A percentile compares a stretch with the other conserved stretches of the same genome.
These are phyloP conservation scores for Nomada ruficornis DNA, from an alignment of 2,888 invertebrate genomes.

Conservation along the genomic window DNA sequence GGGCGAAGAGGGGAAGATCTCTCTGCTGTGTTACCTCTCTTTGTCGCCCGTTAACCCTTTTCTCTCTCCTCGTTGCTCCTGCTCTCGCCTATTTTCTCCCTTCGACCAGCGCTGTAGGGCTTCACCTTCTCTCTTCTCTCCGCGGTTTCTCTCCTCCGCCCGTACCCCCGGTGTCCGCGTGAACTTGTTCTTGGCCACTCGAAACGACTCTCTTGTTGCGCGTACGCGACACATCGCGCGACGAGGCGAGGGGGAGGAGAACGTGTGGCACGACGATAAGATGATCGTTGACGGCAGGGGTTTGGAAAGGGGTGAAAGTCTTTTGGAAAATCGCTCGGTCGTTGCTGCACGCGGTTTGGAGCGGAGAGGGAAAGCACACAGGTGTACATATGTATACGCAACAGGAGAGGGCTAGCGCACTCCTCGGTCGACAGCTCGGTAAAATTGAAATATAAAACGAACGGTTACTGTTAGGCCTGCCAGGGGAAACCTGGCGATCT, in stretches of 20 bases:
- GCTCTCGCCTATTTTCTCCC: slow-evolving; percentile 48
- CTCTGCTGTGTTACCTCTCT: slow-evolving; percentile 34
- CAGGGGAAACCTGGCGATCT: slow-evolving; percentile 51
- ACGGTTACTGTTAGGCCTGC: slow-evolving; percentile 63
- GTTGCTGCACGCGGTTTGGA: slow-evolving; percentile 21
- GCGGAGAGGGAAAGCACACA: slow-evolving; percentile 62
- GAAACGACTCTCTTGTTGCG: slow-evolving; percentile 35
- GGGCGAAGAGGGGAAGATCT: slow-evolving; percentile 62
- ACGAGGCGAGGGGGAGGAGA: slow-evolving; percentile 15
- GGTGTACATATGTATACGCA: slow-evolving; percentile 46
- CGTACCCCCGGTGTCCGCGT: slow-evolving; percentile 49
- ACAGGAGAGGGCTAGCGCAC: slow-evolving; percentile 9
- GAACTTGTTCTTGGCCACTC: slow-evolving; percentile 68
- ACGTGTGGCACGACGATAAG: slow-evolving; percentile 10
- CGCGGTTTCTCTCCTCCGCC: slow-evolving; percentile 25
- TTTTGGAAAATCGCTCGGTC: slow-evolving; percentile 66
- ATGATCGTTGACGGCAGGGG: slow-evolving; percentile 4
- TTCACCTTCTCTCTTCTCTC: slow-evolving; percentile 35
- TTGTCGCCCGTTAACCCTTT: slow-evolving; percentile 38
- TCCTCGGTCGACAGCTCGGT: slow-evolving; percentile 30
- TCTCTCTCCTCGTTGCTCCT: slow-evolving; percentile 34
- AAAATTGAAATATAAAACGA: slow-evolving; percentile 72
- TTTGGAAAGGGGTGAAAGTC: slow-evolving; percentile 70
- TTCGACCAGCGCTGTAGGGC: slow-evolving; percentile 22
- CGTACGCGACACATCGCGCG: slow-evolving; percentile 47